Evolutionary conservation across 1,140 invertebrate genomes (phyloP), one percentile per base, ranked within the genome.

Genomic region (Eriocheir sinensis): DNA sequence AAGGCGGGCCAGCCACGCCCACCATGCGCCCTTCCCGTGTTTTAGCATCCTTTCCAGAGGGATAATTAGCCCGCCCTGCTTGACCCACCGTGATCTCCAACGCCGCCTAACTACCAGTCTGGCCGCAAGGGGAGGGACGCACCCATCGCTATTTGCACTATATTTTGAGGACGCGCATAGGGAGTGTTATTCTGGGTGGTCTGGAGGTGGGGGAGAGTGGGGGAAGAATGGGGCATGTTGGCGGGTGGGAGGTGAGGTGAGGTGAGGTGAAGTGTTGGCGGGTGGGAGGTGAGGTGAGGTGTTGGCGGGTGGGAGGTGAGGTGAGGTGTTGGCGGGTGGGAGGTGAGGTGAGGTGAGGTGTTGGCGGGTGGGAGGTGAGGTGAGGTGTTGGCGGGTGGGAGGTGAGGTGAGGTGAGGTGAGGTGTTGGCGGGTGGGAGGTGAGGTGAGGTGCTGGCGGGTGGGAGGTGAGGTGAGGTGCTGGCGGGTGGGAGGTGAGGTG

Each of bases 121-220:
- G 81, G 81, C 36, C 34, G 15, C 3, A 85, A n/a, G 81, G 38
- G 81, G 32, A 85, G 34, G 81, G 38, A 36, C 81, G 81, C 81
- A 85, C 81, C 81, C 81, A 85, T 38, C 81, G 38, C 81, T 38
- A 85, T 85, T 85, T 85, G 81, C 81, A 85, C 81, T 85, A 85
- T 85, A 38, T 85, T 85, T 34, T 85, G 81, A 38, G 81, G 81
- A 85, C 38, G 81, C 34, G 17, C 34, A 41, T 36, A n/a, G 9
- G 32, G 38, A 38, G 38, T 41, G 12, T 36, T 85, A 41, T 41
- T 38, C 81, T 85, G 81, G 81, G 34, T 85, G 81, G 81, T 85
- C 81, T 41, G 34, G 17, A 34, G 81, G 38, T 85, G 81, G 6
- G 34, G 81, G 34, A 21, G 81, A 27, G n/a, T 30, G 38, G 38